These are phyloP conservation scores for Hipparchia semele DNA, from an alignment of 2,888 invertebrate species.

Conservation along the genomic window DNA sequence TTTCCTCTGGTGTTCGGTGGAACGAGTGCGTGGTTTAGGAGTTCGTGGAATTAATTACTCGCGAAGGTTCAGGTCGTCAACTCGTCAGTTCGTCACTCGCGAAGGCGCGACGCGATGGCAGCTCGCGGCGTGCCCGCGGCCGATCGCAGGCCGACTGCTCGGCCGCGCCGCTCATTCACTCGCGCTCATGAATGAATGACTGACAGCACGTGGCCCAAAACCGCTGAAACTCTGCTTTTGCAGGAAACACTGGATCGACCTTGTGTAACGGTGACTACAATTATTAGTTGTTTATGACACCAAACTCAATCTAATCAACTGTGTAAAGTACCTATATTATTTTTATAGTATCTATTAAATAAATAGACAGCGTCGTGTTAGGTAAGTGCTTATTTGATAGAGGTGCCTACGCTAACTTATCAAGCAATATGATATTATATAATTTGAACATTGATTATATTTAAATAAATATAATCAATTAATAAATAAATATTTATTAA, in stretches of 20 bases:
- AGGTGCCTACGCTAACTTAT: too few species aligned
- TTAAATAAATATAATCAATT: too few species aligned
- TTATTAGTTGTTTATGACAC: conserved; percentile 37
- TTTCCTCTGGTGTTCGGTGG: conserved; percentile 50
- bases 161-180: conserved; percentile 61
- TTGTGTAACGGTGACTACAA: conserved; percentile 46
- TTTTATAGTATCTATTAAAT: too few species aligned
- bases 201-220: conserved; percentile 67
- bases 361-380: too few species aligned
- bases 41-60: conserved; percentile 1
- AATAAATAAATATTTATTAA: too few species aligned
- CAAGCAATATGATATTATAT: too few species aligned
- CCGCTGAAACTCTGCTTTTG: conserved; percentile 56
- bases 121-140: conserved; percentile 68
- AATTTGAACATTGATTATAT: too few species aligned
- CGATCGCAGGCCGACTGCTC: conserved; percentile 70
- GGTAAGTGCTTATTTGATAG: too few species aligned
- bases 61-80: conserved; percentile 19
- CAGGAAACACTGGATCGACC: conserved; percentile 46
- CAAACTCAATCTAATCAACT: too few species aligned
- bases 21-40: conserved; percentile 39
- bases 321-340: too few species aligned
- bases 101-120: conserved; percentile 47
- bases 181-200: conserved; percentile 73
- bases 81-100: conserved; percentile 48